Evolutionary conservation across 2,797 vertebrate species (phyloP).

Genomic region (Furcifer pardalis): DNA sequence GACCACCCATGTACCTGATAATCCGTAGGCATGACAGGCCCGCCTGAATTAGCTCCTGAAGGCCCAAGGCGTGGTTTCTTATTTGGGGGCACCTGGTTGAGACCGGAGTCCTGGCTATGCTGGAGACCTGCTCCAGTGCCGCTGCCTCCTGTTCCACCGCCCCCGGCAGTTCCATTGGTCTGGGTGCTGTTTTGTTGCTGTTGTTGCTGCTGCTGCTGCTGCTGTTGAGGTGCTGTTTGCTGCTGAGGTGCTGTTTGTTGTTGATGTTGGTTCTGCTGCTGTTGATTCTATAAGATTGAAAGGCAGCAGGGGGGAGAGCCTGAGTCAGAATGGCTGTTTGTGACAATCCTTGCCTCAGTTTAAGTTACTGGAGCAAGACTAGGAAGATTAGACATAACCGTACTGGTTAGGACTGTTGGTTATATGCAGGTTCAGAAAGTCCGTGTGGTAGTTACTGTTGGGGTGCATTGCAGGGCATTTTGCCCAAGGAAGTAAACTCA

Average conservation of each 20-base stretch:
- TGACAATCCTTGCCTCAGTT: not conserved
- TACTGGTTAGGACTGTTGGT: not conserved
- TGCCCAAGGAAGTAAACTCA: not conserved
- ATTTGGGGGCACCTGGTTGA: constrained; percentile 91
- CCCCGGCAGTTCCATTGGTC: constrained; percentile 88
- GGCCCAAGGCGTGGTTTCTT: constrained; percentile 95
- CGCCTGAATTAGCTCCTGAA: constrained; percentile 87
- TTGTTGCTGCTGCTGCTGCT: constrained; percentile 85
- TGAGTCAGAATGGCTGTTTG: not conserved
- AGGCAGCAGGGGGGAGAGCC: not conserved
- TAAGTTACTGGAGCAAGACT: not conserved
- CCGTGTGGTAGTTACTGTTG: not conserved
- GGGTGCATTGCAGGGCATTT: not conserved
- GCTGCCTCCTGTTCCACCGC: constrained; percentile 49
- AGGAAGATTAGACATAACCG: not conserved
- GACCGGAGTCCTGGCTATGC: constrained; percentile 84
- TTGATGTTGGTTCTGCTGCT: constrained; percentile 85
- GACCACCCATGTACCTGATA: constrained; percentile 86
- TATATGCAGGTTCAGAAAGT: not conserved
- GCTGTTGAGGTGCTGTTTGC: constrained; percentile 78
- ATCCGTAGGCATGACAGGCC: constrained; percentile 89
- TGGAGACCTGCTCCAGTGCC: constrained; percentile 79
- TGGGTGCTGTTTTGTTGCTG: constrained; percentile 85
- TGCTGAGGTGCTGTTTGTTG: constrained; percentile 80
- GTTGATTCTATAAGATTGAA: constrained; percentile 76